These are phyloP conservation scores for Thamnophis sirtalis DNA, from an alignment of 2,113 vertebrate species.

Conservation along the genomic window DNA sequence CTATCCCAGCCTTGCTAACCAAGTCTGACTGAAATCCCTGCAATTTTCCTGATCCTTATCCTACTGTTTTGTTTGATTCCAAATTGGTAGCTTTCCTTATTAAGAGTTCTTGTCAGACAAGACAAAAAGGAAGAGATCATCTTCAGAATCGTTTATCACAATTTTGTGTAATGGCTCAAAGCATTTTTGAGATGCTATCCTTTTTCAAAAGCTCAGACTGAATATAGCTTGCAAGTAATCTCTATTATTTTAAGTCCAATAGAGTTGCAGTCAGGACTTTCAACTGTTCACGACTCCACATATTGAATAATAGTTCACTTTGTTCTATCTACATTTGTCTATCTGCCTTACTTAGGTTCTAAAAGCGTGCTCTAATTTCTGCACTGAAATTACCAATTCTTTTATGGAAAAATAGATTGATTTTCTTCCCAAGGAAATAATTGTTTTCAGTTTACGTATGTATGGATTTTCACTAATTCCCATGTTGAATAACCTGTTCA, in stretches of 20 bases:
- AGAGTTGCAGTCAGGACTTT: background rate
- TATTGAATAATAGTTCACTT: background rate
- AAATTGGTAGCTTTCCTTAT: background rate
- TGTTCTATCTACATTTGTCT: background rate
- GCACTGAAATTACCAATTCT: background rate
- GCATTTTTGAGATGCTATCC: background rate
- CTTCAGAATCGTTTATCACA: background rate
- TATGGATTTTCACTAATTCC: background rate
- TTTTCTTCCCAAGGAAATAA: background rate
- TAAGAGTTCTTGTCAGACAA: background rate
- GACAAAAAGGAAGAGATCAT: background rate
- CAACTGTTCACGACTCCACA: background rate
- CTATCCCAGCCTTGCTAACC: background rate
- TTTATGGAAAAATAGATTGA: background rate
- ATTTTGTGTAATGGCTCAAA: background rate
- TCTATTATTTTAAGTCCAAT: background rate
- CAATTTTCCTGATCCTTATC: background rate
- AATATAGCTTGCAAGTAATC: background rate
- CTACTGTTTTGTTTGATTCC: background rate
- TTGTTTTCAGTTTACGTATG: background rate
- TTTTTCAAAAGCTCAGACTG: background rate
- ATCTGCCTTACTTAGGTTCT: background rate
- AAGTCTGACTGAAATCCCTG: background rate
- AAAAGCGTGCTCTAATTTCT: background rate
- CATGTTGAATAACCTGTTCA: background rate